These are phyloP conservation scores for Euwallacea fornicatus DNA, from an alignment of 1,140 invertebrate species.

Conservation along the genomic window DNA sequence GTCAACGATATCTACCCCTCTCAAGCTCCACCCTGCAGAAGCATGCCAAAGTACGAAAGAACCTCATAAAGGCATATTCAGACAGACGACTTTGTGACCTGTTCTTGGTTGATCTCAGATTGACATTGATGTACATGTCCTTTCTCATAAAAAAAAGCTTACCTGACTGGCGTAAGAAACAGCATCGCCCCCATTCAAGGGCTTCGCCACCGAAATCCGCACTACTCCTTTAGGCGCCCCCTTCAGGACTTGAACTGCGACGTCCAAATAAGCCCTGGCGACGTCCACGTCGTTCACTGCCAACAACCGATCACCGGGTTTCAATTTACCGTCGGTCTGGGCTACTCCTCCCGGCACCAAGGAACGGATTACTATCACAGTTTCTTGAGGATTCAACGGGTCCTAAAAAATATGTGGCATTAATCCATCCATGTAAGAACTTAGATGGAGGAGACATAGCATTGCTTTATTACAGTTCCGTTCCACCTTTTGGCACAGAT, in stretches of 20 bases:
- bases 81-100: no score
- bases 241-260: slow-evolving; percentile 81
- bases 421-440: not conserved
- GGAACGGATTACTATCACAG: slow-evolving; percentile 86
- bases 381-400: slow-evolving; percentile 76
- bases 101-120: no score
- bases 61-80: no score
- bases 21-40: no score
- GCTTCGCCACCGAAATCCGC: slow-evolving; percentile 83
- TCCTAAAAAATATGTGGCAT: slow-evolving; percentile 58
- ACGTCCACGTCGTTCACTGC: slow-evolving; percentile 81
- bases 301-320: slow-evolving; percentile 83
- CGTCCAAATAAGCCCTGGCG: slow-evolving; percentile 74
- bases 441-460: no score
- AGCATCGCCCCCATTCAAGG: slow-evolving; percentile 72
- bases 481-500: no score
- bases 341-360: slow-evolving; percentile 84
- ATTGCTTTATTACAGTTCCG: no score
- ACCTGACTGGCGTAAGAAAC: slow-evolving; percentile 61
- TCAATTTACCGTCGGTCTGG: slow-evolving; percentile 75
- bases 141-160: slow-evolving; percentile 42
- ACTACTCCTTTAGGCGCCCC: slow-evolving; percentile 77
- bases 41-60: no score
- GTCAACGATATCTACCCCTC: no score
- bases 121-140: no score